phyloP scores from a whole-genome alignment of 2,888 invertebrate genomes.

The Cataglyphis rosenhaueri region DNA sequence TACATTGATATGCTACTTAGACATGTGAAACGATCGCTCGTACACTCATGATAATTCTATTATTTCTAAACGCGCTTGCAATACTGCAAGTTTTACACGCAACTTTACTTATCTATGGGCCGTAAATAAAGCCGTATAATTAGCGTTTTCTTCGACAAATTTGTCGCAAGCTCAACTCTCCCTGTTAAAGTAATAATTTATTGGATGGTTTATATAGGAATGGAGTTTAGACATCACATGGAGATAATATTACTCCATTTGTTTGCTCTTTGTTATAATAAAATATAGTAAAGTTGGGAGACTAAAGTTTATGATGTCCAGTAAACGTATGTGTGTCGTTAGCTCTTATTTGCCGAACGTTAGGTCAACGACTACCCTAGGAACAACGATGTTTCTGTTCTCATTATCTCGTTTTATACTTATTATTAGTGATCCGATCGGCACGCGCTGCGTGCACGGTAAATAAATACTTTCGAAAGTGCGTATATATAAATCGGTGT shows the following conservation, averaged over 20 bases:
- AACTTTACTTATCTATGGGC: constrained; percentile 12
- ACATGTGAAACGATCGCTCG: constrained; percentile 57
- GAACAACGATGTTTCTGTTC: constrained; percentile 61
- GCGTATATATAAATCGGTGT: constrained; percentile 75
- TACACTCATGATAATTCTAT: constrained; percentile 54
- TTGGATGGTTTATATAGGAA: constrained; percentile 65
- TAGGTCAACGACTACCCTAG: constrained; percentile 66
- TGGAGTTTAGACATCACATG: constrained; percentile 60
- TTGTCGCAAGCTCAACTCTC: constrained; percentile 53
- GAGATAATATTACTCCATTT: constrained; percentile 55
- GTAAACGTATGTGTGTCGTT: constrained; percentile 63
- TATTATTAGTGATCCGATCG: constrained; percentile 62
- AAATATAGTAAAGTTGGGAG: constrained; percentile 59
- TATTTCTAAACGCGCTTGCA: constrained; percentile 50
- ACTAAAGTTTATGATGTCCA: constrained; percentile 61
- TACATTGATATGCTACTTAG: constrained; percentile 77
- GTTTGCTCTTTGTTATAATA: constrained; percentile 56
- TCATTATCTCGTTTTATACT: constrained; percentile 55
- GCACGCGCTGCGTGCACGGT: constrained; percentile 69
- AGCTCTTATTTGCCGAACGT: constrained; percentile 44
- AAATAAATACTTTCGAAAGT: constrained; percentile 76
- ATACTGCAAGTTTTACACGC: constrained; percentile 26
- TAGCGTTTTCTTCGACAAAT: constrained; percentile 50
- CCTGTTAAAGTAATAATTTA: constrained; percentile 57
- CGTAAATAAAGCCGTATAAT: constrained; percentile 48